A percentile compares a stretch with the other conserved stretches of the same genome.
Evolutionary conservation across 1,140 invertebrate species (phyloP).

Genomic region (Zaprionus nigranus): DNA sequence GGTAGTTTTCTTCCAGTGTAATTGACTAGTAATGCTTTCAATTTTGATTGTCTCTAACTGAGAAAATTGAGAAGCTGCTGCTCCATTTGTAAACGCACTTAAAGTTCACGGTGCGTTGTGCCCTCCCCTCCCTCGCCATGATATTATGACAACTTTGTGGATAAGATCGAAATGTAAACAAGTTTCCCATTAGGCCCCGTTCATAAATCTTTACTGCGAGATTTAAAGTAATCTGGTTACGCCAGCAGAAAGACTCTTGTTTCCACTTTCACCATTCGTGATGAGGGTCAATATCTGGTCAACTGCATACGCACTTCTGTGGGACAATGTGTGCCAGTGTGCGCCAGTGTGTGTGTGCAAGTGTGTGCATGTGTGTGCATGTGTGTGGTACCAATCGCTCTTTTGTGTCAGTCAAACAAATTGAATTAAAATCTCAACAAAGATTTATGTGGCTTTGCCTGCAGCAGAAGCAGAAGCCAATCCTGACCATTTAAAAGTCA

Average conservation of each 20-base stretch:
- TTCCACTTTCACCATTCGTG: conserved; percentile 50
- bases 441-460: conserved; percentile 62
- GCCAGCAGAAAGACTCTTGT: conserved; percentile 36
- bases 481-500: conserved; percentile 67
- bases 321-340: neutral
- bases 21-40: neutral
- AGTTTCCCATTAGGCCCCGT: conserved; percentile 33
- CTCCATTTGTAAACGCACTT: conserved; percentile 12
- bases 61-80: neutral
- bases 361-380: neutral
- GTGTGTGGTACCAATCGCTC: conserved; percentile 25
- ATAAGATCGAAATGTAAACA: conserved; percentile 32
- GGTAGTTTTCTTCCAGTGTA: conserved; percentile 15
- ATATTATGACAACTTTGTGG: conserved; percentile 25
- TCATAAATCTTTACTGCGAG: conserved; percentile 20
- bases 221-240: conserved; percentile 26
- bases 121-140: neutral
- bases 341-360: neutral
- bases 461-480: conserved; percentile 24
- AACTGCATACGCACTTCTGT: neutral
- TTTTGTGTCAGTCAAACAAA: conserved; percentile 36
- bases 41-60: conserved; percentile 26
- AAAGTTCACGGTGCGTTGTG: conserved; percentile 7
- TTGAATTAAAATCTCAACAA: conserved; percentile 71
- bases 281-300: conserved; percentile 52